Base-by-base conservation (phyloP, 2,797 vertebrate species). In the Orientallactaga sibirica region DNA sequence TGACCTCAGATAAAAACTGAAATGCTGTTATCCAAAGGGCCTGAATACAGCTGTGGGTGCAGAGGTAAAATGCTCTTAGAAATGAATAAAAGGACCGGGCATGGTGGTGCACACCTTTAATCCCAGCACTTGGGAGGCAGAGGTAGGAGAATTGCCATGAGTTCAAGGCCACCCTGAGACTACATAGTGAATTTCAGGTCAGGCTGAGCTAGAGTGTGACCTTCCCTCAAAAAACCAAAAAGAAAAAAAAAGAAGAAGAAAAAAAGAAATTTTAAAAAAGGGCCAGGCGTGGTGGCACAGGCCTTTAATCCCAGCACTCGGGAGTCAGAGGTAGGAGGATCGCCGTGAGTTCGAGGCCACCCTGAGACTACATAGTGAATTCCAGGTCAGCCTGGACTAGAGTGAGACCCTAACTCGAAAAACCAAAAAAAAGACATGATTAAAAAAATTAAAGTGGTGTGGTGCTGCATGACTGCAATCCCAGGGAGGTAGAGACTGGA, bases 1-100 rank as follows among this genome's bases (percentile, higher is more conserved):
- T 88, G 37, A 67, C 37, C 92, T 55, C 64, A 70, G 77, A 76
- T 61, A 66, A 84, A 91, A 92, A 67, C 3, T 18, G 61, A 91
- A 91, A 67, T 68, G 41, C 29, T 78, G 0, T 73, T 86, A 22
- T 74, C 48, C 68, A 81, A 89, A 41, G 48, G n/a, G 74, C 22
- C 33, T 86, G 33, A 11, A 33, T 71, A 33, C 5, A 76, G 24
- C 37, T 81, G 5, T 27, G 19, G 55, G 25, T 89, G 19, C 3
- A 41, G 41, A 84, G 33, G 43, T 24, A 37, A 70, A 24, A 61
- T 29, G 66, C 41, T 7, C 29, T 33, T 55, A n/a, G 70, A 78
- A 62, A 61, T 62, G 52, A 75, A 61, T 48, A 71, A 86, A 90
- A 82, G 55, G 29, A 68, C 43, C 27, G 19, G 66, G 64, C 7